A percentile compares a stretch with the other conserved stretches of the same genome.
phyloP scores from a whole-genome alignment of 2,888 invertebrate species.

The Aelia acuminata region DNA sequence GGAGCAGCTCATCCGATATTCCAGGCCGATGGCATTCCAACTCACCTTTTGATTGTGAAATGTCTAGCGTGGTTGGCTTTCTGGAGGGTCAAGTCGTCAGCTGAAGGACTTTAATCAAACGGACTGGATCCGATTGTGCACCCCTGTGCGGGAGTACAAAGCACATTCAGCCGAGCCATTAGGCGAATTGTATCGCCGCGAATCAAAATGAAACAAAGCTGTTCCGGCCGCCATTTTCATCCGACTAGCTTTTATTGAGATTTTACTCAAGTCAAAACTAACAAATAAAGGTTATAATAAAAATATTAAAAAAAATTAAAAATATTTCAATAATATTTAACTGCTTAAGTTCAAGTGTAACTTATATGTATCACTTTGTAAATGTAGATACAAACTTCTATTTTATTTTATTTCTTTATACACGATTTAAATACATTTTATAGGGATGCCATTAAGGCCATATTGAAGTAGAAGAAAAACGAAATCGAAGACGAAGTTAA shows the following conservation, averaged over 20 bases:
- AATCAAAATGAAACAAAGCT: neutral
- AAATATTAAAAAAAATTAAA: no score
- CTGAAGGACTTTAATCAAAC: conserved; percentile 21
- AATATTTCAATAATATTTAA: no score
- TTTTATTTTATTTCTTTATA: no score
- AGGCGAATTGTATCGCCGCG: neutral
- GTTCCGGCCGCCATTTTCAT: neutral
- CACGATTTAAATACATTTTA: no score
- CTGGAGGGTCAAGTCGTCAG: neutral
- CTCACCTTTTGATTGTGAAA: neutral
- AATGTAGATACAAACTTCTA: no score
- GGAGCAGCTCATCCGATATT: neutral
- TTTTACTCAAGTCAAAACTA: no score
- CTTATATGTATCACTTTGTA: no score
- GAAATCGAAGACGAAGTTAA: no score
- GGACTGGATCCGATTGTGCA: neutral
- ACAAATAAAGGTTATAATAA: no score
- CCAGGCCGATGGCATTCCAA: neutral
- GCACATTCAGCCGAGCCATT: neutral
- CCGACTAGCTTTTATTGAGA: neutral
- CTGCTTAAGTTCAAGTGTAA: no score
- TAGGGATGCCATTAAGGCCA: no score
- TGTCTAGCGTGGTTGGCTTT: neutral
- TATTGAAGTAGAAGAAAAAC: no score
- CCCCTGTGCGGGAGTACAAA: neutral